Evolutionary conservation across 2,797 vertebrate genomes (phyloP).

Genomic region (Cercopithecus petaurista): DNA sequence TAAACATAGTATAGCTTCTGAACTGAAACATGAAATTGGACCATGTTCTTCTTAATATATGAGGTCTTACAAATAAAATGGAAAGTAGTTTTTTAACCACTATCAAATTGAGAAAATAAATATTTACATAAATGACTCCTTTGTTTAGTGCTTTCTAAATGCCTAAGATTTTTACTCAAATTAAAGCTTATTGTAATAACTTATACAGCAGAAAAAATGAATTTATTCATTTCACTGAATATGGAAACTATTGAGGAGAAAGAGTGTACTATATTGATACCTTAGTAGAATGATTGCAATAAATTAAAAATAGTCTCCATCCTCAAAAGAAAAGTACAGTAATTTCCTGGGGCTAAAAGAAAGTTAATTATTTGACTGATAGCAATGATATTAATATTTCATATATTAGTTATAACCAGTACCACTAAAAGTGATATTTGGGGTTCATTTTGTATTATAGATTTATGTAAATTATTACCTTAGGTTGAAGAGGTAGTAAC

Average conservation of each 20-base stretch:
- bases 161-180: neutral
- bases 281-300: neutral
- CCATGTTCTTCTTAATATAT: neutral
- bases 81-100: neutral
- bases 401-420: neutral
- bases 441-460: neutral
- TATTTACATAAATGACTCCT: neutral
- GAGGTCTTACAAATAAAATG: neutral
- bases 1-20: neutral
- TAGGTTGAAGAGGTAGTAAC: neutral
- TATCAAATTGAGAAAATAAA: neutral
- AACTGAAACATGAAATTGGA: neutral
- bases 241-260: neutral
- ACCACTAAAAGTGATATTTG: neutral
- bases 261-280: neutral
- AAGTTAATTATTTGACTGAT: neutral
- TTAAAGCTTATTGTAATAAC: neutral
- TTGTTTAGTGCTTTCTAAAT: neutral
- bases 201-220: neutral
- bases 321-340: neutral
- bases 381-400: neutral
- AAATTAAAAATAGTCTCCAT: neutral
- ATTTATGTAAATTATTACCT: neutral
- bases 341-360: neutral
- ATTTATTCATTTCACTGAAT: neutral